Evolutionary conservation across 1,140 invertebrate species (phyloP).

Genomic region (Gryllus bimaculatus): DNA sequence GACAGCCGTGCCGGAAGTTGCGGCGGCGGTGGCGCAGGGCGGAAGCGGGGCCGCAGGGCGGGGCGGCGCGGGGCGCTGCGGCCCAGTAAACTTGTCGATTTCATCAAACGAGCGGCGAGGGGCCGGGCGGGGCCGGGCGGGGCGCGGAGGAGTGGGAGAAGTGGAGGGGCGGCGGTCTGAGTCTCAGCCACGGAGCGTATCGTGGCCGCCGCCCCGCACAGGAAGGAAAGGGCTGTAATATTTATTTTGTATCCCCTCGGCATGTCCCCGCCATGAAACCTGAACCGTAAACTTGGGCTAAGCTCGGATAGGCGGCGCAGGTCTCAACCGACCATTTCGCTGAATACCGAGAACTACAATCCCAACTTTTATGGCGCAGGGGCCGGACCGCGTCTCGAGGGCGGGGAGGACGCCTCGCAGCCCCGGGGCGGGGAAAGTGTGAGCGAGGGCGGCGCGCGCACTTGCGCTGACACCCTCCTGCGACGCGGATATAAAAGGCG

Average conservation of each 20-base stretch:
- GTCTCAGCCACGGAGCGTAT: neutral
- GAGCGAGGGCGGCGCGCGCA: neutral
- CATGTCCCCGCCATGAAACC: neutral
- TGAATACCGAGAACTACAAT: neutral
- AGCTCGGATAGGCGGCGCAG: neutral
- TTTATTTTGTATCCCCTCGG: neutral
- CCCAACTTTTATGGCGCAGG: neutral
- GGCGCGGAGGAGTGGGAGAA: too few species aligned
- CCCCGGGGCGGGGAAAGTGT: neutral
- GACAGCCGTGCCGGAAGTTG: too few species aligned
- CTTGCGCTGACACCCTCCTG: neutral
- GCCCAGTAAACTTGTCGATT: too few species aligned
- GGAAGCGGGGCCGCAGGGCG: too few species aligned
- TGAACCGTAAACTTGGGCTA: slow-evolving; percentile 3
- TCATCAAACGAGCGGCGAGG: too few species aligned
- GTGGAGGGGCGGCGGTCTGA: neutral
- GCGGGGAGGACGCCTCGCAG: too few species aligned
- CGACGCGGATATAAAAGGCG: neutral
- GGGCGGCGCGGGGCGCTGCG: too few species aligned
- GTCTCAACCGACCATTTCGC: neutral
- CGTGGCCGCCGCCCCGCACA: neutral
- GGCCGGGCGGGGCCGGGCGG: too few species aligned
- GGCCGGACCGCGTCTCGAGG: neutral
- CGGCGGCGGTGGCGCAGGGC: too few species aligned
- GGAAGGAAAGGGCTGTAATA: neutral